These are phyloP conservation scores for Ciconia stormi DNA, from an alignment of 2,113 vertebrate species.

Conservation along the genomic window DNA sequence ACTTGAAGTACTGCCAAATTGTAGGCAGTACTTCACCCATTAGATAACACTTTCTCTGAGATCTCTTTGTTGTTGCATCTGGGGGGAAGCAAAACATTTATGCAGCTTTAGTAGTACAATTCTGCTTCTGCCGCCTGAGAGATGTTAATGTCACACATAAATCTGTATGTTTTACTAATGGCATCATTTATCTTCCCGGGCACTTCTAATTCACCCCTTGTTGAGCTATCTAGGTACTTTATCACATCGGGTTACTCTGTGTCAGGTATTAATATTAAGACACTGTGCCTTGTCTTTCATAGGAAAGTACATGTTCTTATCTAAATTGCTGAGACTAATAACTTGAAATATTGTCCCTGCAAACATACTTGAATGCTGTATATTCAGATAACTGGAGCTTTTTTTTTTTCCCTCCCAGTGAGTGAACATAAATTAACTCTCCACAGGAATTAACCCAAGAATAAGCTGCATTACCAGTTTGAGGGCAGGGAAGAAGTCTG, in stretches of 20 bases:
- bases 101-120: neutral
- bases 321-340: constrained; percentile 45
- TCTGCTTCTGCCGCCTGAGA: neutral
- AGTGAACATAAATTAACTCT: constrained; percentile 2
- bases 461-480: neutral
- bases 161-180: constrained; percentile 40
- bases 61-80: neutral
- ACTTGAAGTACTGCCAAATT: neutral
- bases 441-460: neutral
- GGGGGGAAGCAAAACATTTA: neutral
- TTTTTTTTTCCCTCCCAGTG: neutral
- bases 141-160: constrained; percentile 7
- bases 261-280: constrained; percentile 18
- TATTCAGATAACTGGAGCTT: neutral
- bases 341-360: constrained; percentile 36
- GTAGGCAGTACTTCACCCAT: neutral
- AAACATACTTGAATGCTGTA: neutral
- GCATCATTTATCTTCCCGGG: constrained; percentile 5
- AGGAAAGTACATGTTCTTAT: constrained; percentile 14
- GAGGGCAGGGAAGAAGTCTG: neutral
- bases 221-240: constrained; percentile 25
- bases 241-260: neutral
- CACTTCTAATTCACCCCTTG: neutral
- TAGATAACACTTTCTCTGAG: neutral
- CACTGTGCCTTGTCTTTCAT: neutral